Evolutionary conservation across 2,888 invertebrate species (phyloP), one percentile per base, ranked within the genome.

Genomic region (Latheticus oryzae): DNA sequence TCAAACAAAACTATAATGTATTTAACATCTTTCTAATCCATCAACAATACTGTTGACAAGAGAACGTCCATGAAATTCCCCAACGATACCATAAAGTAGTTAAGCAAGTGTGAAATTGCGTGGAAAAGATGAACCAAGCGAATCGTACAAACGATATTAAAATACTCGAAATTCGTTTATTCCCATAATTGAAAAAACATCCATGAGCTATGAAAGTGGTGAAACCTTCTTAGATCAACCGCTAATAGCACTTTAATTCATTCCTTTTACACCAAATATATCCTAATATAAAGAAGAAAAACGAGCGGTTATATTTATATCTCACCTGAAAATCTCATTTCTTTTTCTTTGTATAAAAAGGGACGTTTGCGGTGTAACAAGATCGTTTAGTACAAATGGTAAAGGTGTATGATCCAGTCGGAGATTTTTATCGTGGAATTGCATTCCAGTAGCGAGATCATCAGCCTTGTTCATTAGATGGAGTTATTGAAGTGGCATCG

Each of bases 401-500:
- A 42, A 19, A 42, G 32, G 42, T 24, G 5, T 35, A 28, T 19
- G n/a, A 51, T 35, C 33, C 16, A 7, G 13, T 11, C 9, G 5
- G 32, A 55, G 55, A 55, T 48, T 55, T 47, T 55, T 48, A 48
- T 55, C 47, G 47, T 11, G 11, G 53, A 17, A 17, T 35, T 33
- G 35, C 35, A 33, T 40, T 55, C 48, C 47, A 40, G 55, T 60
- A 54, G 57, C 60, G 45, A 55, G 60, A 58, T 60, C 54, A 45
- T 52, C 60, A 60, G 60, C 48, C 55, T 53, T 51, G 52, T 62
- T 60, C 62, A 58, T 62, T 61, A 61, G 51, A 57, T 48, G 53
- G 56, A 63, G 61, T 63, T 61, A 63, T 59, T 61, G 61, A 63
- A 53, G 60, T 55, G 50, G 59, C 35, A 54, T 42, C 50, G 38